Base-by-base conservation (phyloP, 2,113 vertebrate genomes). In the Cnemophilus loriae region DNA sequence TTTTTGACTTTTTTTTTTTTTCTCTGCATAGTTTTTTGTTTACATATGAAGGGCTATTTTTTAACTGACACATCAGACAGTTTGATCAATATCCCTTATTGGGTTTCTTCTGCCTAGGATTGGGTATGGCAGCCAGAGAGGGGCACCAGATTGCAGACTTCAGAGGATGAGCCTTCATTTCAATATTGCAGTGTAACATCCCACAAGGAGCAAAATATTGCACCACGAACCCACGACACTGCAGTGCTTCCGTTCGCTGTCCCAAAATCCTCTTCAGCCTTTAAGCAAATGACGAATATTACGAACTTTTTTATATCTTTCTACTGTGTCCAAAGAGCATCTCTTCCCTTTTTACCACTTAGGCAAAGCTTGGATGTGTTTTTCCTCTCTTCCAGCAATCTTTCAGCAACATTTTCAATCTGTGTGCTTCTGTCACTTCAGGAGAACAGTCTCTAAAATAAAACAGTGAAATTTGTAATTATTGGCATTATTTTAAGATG, bases 401-500 rank as follows among this genome's bases (percentile, higher is more conserved):
- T 90, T 81, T 69, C 80, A 89, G 93, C 69, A 82, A 30, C 83
- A 15, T 71, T 95, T 94, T 76, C 90, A 94, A 69, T 94, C 87
- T 81, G 57, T 78, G 81, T 86, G 84, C 50, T 95, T 90, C 92
- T 92, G 82, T 94, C 82, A 94, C 86, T 95, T 49, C 1, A 13
- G 85, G 85, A 94, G 73, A 93, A 85, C 71, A 65, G 81, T 7
- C 49, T 77, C 65, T 90, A 95, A 96, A 96, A 96, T 96, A 97
- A 91, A 80, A 12, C 64, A 81, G 86, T 32, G 84, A 85, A 87
- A 56, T 91, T 74, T 95, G 76, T 90, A 84, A 87, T 95, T 95
- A 95, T 82, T 95, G 87, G 56, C 90, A 82, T 94, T 93, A 94
- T 91, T 96, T 94, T 92, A 95, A 95, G 89, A 67, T 77, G 87